Conservation (phyloP, 2,113 vertebrate genomes). For the Australoheros scitulus region DNA sequence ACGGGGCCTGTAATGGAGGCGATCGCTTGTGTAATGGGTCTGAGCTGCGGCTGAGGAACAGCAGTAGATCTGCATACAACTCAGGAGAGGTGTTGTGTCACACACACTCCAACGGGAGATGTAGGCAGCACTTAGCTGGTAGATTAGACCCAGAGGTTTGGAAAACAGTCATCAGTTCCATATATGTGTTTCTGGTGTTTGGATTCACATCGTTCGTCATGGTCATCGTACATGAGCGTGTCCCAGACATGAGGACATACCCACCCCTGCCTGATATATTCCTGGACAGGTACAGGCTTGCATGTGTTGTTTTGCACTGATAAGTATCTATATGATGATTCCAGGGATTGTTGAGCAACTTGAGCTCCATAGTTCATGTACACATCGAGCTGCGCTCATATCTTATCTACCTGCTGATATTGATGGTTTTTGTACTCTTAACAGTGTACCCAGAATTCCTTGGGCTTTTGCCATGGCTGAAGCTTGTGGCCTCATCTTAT, state of each 20-base stretch:
- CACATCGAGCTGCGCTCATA: slow-evolving; percentile 16
- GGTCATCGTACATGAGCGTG: slow-evolving; percentile 96
- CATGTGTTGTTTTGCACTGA: neutral
- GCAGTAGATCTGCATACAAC: slow-evolving; percentile 71
- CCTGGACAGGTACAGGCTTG: slow-evolving; percentile 87
- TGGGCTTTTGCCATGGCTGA: slow-evolving; percentile 99
- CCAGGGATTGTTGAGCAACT: neutral
- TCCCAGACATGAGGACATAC: slow-evolving; percentile 96
- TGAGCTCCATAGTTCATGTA: slow-evolving; percentile 8
- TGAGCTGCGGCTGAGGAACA: slow-evolving; percentile 77
- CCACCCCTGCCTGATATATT: slow-evolving; percentile 98
- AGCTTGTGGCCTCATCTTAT: slow-evolving; percentile 93
- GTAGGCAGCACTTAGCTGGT: slow-evolving; percentile 79
- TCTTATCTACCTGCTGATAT: slow-evolving; percentile 43
- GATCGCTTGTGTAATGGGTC: slow-evolving; percentile 52
- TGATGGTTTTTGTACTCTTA: slow-evolving; percentile 48
- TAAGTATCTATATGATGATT: neutral
- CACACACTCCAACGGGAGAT: slow-evolving; percentile 88
- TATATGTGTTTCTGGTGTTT: slow-evolving; percentile 94
- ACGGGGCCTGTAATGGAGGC: slow-evolving; percentile 85
- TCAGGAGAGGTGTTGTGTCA: slow-evolving; percentile 77
- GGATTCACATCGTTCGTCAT: slow-evolving; percentile 96
- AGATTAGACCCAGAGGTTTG: slow-evolving; percentile 94
- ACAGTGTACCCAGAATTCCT: slow-evolving; percentile 94
- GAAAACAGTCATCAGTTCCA: slow-evolving; percentile 90